Conservation (phyloP, 2,888 invertebrate genomes). For the Gerosis bhagava region DNA sequence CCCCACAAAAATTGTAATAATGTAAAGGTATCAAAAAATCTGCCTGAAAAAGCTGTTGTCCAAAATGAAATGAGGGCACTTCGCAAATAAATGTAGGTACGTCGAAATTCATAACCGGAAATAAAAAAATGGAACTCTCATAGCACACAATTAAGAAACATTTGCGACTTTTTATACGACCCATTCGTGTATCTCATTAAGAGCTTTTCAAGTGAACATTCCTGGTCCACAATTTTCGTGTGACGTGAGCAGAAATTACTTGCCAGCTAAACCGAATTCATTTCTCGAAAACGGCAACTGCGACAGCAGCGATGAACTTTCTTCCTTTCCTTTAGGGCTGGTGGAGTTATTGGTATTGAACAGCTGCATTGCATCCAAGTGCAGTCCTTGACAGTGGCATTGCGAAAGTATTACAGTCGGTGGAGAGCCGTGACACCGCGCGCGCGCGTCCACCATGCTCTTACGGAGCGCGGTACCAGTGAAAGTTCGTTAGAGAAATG, state of each 20-base stretch:
- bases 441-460: slow-evolving; percentile 63
- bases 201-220: slow-evolving; percentile 7
- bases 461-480: slow-evolving; percentile 60
- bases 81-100: too few species aligned
- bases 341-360: slow-evolving; percentile 44
- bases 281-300: slow-evolving; percentile 16
- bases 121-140: too few species aligned
- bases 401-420: slow-evolving; percentile 55
- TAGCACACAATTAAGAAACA: too few species aligned
- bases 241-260: slow-evolving; percentile 2
- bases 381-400: slow-evolving; percentile 66
- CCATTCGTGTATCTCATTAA: slow-evolving; percentile 15
- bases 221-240: not conserved
- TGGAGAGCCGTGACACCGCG: slow-evolving; percentile 54
- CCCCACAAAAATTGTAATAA: too few species aligned
- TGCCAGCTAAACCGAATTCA: slow-evolving; percentile 7
- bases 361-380: slow-evolving; percentile 48
- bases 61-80: too few species aligned
- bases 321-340: slow-evolving; percentile 57
- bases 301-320: slow-evolving; percentile 52
- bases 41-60: too few species aligned
- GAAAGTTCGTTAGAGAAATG: slow-evolving; percentile 79
- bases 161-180: too few species aligned
- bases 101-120: too few species aligned
- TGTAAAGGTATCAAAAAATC: too few species aligned